These are phyloP conservation scores for Hemithea aestivaria DNA, from an alignment of 2,888 invertebrate species.

Conservation along the genomic window DNA sequence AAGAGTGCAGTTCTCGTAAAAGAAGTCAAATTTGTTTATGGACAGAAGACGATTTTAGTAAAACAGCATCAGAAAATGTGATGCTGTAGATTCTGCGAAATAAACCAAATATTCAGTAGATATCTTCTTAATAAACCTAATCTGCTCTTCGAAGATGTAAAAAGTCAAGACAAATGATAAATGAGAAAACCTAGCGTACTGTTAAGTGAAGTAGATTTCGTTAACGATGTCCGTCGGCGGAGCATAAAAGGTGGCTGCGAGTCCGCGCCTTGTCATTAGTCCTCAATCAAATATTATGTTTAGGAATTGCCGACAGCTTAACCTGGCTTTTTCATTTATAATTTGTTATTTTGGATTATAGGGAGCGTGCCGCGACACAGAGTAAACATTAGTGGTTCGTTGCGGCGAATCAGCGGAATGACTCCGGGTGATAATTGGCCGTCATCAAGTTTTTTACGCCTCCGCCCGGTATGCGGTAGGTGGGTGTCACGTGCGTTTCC, in stretches of 20 bases:
- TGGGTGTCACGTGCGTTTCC: constrained; percentile 31
- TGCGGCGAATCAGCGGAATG: constrained; percentile 37
- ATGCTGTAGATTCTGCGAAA: too few species aligned
- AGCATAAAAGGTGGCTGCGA: constrained; percentile 68
- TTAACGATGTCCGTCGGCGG: constrained; percentile 66
- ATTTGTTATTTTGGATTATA: constrained; percentile 76
- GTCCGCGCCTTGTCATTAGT: constrained; percentile 77
- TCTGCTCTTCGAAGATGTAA: too few species aligned
- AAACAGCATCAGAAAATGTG: too few species aligned
- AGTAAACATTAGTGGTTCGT: constrained; percentile 62
- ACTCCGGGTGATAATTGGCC: constrained; percentile 52
- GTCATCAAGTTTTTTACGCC: constrained; percentile 38
- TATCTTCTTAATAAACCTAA: too few species aligned
- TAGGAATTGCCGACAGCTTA: constrained; percentile 78
- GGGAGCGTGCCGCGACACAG: constrained; percentile 72
- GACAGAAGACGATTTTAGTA: too few species aligned
- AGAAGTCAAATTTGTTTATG: too few species aligned
- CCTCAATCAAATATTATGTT: constrained; percentile 77
- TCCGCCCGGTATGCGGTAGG: constrained; percentile 37
- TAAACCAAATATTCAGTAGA: too few species aligned
- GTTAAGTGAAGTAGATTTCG: constrained; percentile 10
- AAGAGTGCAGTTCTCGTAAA: too few species aligned
- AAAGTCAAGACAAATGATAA: too few species aligned
- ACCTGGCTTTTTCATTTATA: constrained; percentile 75
- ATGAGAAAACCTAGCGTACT: too few species aligned